phyloP scores from a whole-genome alignment of 2,888 invertebrate species.

The Lepidochitona cinerea region DNA sequence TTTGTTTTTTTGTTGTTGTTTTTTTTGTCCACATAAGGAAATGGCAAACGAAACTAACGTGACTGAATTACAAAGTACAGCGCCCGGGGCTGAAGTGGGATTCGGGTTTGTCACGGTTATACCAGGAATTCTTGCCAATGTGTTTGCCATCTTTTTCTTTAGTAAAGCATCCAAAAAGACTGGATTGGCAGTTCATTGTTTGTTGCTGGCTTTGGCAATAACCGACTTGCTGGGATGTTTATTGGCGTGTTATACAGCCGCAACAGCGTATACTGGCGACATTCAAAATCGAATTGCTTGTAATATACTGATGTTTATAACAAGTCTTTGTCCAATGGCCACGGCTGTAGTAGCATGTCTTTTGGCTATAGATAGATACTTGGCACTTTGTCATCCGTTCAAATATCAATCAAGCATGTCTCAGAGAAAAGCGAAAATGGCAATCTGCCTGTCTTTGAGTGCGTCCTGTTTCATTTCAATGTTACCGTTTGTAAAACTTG shows the following conservation, averaged over 20 bases:
- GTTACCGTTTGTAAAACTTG: not conserved
- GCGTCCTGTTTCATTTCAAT: not conserved
- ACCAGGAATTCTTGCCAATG: not conserved
- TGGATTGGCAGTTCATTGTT: not conserved
- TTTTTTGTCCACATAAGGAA: no score
- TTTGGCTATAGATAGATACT: not conserved
- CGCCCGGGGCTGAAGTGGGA: not conserved
- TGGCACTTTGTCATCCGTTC: not conserved
- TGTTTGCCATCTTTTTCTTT: not conserved
- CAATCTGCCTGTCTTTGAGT: not conserved
- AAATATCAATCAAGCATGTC: not conserved
- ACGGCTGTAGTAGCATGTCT: not conserved
- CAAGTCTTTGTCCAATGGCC: not conserved
- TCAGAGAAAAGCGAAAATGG: not conserved
- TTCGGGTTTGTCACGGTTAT: not conserved
- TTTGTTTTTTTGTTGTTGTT: no score
- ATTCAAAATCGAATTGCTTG: not conserved
- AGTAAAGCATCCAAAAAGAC: not conserved
- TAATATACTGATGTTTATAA: not conserved
- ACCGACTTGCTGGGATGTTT: not conserved
- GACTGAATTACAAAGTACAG: no score
- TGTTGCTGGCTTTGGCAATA: not conserved
- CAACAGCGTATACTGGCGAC: not conserved
- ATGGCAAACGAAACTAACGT: no score
- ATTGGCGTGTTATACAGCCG: not conserved